Evolutionary conservation across 2,113 vertebrate genomes (phyloP).

Genomic region (Tylochromis polylepis): DNA sequence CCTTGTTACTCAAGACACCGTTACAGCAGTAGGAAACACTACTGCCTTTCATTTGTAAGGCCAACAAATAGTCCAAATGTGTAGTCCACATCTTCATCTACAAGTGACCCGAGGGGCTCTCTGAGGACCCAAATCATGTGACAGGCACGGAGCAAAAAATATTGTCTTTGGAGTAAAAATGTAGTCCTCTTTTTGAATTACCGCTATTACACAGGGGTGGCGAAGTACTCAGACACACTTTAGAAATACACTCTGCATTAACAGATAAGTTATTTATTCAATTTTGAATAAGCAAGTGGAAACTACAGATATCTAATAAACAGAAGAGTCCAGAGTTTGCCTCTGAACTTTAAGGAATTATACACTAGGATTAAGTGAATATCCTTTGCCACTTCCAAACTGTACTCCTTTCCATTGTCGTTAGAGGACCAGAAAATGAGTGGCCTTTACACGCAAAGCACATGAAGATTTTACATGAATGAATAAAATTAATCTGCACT

Average conservation of each 20-base stretch:
- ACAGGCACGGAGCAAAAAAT: not conserved
- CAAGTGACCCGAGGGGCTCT: not conserved
- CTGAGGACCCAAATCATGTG: not conserved
- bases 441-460: not conserved
- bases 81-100: conserved; percentile 25
- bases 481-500: not conserved
- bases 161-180: not conserved
- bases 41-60: conserved; percentile 59
- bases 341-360: not conserved
- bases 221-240: not conserved
- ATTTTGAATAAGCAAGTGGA: not conserved
- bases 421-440: not conserved
- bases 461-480: not conserved
- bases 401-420: too few species aligned
- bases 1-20: conserved; percentile 66
- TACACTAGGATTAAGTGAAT: not conserved
- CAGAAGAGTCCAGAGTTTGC: not conserved
- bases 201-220: not conserved
- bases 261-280: not conserved
- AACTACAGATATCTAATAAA: not conserved
- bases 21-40: conserved; percentile 61
- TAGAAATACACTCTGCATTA: not conserved
- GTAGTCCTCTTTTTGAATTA: not conserved
- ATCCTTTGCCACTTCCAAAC: not conserved
- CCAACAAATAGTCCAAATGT: conserved; percentile 24